Base-by-base conservation (phyloP, 2,888 invertebrate species). In the Meganola albula region DNA sequence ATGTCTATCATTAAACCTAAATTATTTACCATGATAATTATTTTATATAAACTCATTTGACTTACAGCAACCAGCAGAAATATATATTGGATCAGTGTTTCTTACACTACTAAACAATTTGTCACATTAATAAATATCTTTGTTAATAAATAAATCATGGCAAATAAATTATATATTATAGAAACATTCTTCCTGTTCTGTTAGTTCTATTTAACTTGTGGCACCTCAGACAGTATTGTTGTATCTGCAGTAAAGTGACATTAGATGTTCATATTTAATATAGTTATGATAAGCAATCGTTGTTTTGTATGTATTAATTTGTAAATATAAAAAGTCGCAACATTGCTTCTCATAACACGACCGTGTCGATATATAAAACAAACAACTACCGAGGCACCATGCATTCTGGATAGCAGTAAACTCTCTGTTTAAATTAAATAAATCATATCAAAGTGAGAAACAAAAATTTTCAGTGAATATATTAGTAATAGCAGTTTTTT, bases 1-100 rank as follows among this genome's bases (percentile, higher is more conserved):
- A 76, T 82, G 70, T 80, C 76, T 79, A 80, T 76, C 57, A 64
- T 72, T 74, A 74, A 71, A 53, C 61, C 63, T 74, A 68, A 54
- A 49, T 60, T 53, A 70, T 64, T 68, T 72, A 73, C 75, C 79
- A 80, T 73, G 74, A n/a, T n/a, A n/a, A 69, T 58, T 68, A 69
- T 74, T 53, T 36, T 49, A 56, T 57, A 38, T 33, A 34, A 44
- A 48, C 48, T 26, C 39, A 40, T 36, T 40, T 27, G 40, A 40
- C 31, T 27, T 40, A 46, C 32, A 41, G 31, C 28, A 52, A 49
- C 34, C 41, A 37, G 14, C 38, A 42, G 25, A 38, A 26, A 32
- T 28, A 33, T 33, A 34, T 34, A 36, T 34, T 38, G 27, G 24
- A 41, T 36, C 22, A 34, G 25, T 30, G 16, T 44, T 33, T 27